phyloP scores from a whole-genome alignment of 2,113 vertebrate genomes.

The Gasterosteus nipponicus region DNA sequence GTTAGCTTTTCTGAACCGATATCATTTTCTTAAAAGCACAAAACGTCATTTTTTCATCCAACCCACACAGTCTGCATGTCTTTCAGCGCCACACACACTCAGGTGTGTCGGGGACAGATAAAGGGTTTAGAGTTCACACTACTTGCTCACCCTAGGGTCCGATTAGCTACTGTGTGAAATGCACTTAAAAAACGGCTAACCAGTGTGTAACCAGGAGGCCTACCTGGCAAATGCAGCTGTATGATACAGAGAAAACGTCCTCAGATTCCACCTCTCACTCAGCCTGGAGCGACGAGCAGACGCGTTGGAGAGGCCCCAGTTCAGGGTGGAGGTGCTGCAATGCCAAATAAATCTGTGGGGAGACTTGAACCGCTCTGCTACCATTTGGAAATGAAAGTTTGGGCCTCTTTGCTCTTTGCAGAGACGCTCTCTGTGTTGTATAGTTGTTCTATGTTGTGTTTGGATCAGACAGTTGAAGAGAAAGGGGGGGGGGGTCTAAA shows the following conservation, averaged over 20 bases:
- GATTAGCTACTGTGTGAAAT: slow-evolving; percentile 4
- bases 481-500: too few relatives aligned
- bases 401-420: too few relatives aligned
- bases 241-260: not conserved
- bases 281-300: not conserved
- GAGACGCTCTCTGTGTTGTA: not conserved
- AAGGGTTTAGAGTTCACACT: slow-evolving; percentile 7
- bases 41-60: not conserved
- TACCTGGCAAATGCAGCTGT: not conserved
- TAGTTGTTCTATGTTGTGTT: not conserved
- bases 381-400: slow-evolving; percentile 6
- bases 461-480: not conserved
- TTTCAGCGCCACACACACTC: not conserved
- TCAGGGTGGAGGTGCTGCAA: not conserved
- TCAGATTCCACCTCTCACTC: not conserved
- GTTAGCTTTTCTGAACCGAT: too few relatives aligned
- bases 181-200: not conserved
- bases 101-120: slow-evolving; percentile 9
- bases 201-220: slow-evolving; percentile 2
- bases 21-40: not conserved
- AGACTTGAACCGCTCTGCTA: not conserved
- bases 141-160: not conserved
- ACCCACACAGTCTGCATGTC: not conserved
- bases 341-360: slow-evolving; percentile 7
- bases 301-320: not conserved